Percentiles rank a stretch among this genome's conserved stretches.
Conservation (phyloP, 2,888 invertebrate species). For the Automeris io region DNA sequence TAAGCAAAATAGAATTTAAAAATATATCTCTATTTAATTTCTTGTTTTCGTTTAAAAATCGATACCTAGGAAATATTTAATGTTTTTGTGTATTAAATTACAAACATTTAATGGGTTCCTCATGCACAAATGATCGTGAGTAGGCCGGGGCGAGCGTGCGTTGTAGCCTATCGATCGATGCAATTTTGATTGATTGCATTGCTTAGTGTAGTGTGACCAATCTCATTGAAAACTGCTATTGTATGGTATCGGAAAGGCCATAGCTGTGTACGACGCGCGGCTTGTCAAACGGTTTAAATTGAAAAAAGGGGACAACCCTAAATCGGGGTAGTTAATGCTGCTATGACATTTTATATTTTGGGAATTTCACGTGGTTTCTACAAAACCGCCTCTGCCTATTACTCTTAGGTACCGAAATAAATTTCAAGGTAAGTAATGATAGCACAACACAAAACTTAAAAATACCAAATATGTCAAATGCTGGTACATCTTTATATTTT, state of each 20-base stretch:
- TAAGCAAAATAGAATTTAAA: too few relatives aligned
- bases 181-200: constrained; percentile 76
- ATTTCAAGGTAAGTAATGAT: neutral
- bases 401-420: constrained; percentile 6
- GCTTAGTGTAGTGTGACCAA: constrained; percentile 77
- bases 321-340: constrained; percentile 44
- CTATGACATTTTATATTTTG: constrained; percentile 67
- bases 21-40: too few relatives aligned
- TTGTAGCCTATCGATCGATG: constrained; percentile 62
- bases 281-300: constrained; percentile 74
- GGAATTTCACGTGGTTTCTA: constrained; percentile 28
- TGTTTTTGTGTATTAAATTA: constrained; percentile 11
- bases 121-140: constrained; percentile 33
- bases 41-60: too few relatives aligned
- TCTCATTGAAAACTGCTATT: constrained; percentile 75
- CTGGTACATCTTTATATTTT: too few relatives aligned
- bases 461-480: neutral
- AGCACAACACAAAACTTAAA: neutral
- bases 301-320: constrained; percentile 73
- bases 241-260: constrained; percentile 64
- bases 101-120: constrained; percentile 16
- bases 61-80: too few relatives aligned
- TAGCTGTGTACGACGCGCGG: constrained; percentile 64
- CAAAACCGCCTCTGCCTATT: constrained; percentile 24
- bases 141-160: constrained; percentile 45